phyloP scores from a whole-genome alignment of 2,888 invertebrate species.

The Standfussiana lucernea region DNA sequence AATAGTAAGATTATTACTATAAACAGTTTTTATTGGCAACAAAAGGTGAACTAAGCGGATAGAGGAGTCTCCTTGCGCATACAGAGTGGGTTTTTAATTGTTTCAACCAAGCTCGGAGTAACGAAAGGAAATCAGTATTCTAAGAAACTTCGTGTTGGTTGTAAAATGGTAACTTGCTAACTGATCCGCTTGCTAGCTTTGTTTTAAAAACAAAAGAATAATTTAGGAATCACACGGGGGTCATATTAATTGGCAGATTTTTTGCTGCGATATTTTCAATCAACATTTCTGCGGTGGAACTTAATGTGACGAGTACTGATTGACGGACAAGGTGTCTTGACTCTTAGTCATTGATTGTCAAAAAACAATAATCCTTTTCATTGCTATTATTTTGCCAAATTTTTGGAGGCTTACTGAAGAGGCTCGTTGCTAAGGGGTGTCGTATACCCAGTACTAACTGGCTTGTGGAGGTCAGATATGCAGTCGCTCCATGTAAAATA shows the following conservation, averaged over 20 bases:
- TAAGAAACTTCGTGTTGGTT: conserved; percentile 74
- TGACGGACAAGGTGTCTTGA: neutral
- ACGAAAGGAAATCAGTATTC: conserved; percentile 83
- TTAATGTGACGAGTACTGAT: conserved; percentile 11
- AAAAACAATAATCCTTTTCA: neutral
- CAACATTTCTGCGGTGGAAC: conserved; percentile 7
- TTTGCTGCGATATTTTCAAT: conserved; percentile 43
- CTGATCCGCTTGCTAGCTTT: conserved; percentile 70
- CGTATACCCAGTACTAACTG: too few species aligned
- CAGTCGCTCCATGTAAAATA: neutral
- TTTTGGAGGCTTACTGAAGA: neutral
- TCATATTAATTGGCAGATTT: conserved; percentile 60
- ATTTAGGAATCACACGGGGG: conserved; percentile 61
- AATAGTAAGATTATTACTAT: conserved; percentile 80
- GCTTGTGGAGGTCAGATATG: too few species aligned
- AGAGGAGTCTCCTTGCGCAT: conserved; percentile 78
- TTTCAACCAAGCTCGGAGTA: conserved; percentile 78
- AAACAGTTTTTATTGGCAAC: conserved; percentile 86
- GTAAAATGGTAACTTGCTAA: conserved; percentile 73
- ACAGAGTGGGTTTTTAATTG: conserved; percentile 88
- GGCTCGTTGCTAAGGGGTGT: neutral
- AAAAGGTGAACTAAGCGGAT: conserved; percentile 81
- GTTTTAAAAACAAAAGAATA: conserved; percentile 70
- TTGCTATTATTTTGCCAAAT: neutral
- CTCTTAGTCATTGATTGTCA: neutral